Evolutionary conservation across 2,113 vertebrate species (phyloP), one percentile per base, ranked within the genome.

Genomic region (Urocynchramus pylzowi): DNA sequence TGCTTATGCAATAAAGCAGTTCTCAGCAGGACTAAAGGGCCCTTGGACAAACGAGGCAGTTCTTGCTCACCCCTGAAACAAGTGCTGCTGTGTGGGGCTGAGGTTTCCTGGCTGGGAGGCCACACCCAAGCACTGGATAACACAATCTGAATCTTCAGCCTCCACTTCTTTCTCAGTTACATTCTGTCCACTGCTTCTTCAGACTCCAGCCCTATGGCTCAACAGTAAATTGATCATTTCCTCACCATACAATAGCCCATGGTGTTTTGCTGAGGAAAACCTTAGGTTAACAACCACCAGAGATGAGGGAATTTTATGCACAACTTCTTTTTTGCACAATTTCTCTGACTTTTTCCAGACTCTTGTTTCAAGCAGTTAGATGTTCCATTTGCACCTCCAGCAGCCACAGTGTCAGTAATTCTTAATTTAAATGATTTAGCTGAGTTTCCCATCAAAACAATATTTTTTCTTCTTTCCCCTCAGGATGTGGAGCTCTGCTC

Each of bases 341-440:
- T 84, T 76, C 50, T 90, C 81, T 93, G 73, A 85, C 76, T 93
- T 96, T 37, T 90, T 85, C 57, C 60, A 64, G 50, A n/a, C 56
- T 68, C 16, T 68, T 87, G 21, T 92, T 91, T 64, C 63, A 89
- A 88, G 81, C 69, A 93, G 82, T 35, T 52, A 67, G 71, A 50
- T 88, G 87, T 70, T 96, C 88, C 68, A n/a, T 96, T 94, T 95
- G 64, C 77, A 95, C 53, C 79, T 93, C 80, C 73, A 94, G 67
- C 22, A 90, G 65, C 67, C 56, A 33, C 73, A 86, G 88, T 54
- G 82, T 83, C 89, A 95, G 91, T 92, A 98, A 96, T 97, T 93
- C 84, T 90, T 96, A 97, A 97, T 92, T 94, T 86, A 93, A 86
- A 94, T 4, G 7, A 87, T 96, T 96, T 96, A 97, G 49, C 92